Evolutionary conservation across 2,113 vertebrate species (phyloP), one percentile per base, ranked within the genome.

Genomic region (Toxotes jaculatrix): DNA sequence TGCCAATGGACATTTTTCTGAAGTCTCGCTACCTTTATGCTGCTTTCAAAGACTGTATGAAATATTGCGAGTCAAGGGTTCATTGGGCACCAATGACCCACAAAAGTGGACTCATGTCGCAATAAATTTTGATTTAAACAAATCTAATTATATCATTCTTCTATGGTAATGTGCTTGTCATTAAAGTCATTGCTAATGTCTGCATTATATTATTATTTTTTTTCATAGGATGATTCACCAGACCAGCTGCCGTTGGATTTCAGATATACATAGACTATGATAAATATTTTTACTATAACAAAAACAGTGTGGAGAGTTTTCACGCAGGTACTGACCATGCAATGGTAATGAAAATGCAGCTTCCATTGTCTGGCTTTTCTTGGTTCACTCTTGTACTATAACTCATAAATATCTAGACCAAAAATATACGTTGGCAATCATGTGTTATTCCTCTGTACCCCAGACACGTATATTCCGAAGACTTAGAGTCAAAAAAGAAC

Each of bases 1-100:
- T 74, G 13, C 51, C 14, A 68, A 32, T 51, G 0, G 51, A 17
- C 23, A 72, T 27, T 31, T 62, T 49, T 71, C 9, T 43, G 0
- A 76, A 13, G 1, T 27, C 61, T 5, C n/a, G 5, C 3, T 78
- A 55, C 62, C 4, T 67, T 45, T 19, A 21, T 74, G 85, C 2
- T 88, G 42, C 81, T 3, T 86, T 90, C 62, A 79, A 0, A 0
- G 5, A 17, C 74, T 17, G 17, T 27, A 57, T 1, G 67, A 9
- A 72, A 56, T 38, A 53, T 31, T 49, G 1, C 3, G 0, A 13
- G 0, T 31, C 1, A 1, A 1, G 8, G 1, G 1, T 59, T 5
- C 0, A 27, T 2, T n/a, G 10, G 4, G 45, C 11, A 34, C 3
- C 0, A 27, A 32, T 27, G 27, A 23, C 6, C 32, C 13, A 16